A percentile compares a stretch with the other conserved stretches of the same genome.
phyloP scores from a whole-genome alignment of 2,113 vertebrate species.

The Osmerus eperlanus region DNA sequence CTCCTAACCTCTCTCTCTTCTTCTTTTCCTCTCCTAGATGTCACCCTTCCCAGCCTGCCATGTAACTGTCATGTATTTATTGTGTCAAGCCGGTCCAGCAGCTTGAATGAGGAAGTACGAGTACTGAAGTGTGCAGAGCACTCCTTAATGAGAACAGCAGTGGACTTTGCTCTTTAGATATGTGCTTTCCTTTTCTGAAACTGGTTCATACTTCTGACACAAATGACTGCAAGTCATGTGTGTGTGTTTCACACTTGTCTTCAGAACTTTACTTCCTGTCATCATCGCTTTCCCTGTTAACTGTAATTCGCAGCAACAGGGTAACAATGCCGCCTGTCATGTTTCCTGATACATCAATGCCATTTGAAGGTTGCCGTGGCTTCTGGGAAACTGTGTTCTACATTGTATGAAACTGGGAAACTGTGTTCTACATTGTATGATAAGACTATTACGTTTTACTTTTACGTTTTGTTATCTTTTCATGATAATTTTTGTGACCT shows the following conservation, averaged over 20 bases:
- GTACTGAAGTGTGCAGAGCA: background rate
- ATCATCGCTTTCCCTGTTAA: too few relatives aligned
- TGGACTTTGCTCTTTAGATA: background rate
- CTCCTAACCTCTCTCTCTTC: background rate
- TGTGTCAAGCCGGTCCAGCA: background rate
- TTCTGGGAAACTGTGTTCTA: background rate
- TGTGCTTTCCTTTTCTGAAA: too few relatives aligned
- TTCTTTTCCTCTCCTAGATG: background rate
- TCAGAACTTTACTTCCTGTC: too few relatives aligned
- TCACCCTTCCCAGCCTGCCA: background rate
- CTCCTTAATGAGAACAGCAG: background rate
- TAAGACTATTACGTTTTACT: too few relatives aligned
- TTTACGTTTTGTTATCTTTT: background rate
- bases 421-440: background rate
- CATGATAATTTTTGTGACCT: background rate
- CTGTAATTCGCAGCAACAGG: too few relatives aligned
- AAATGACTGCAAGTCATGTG: too few relatives aligned
- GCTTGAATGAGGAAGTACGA: conserved; percentile 3
- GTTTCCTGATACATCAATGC: too few relatives aligned
- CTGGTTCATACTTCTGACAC: too few relatives aligned
- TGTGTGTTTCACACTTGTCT: too few relatives aligned
- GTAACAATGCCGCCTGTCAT: too few relatives aligned
- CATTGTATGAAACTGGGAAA: background rate
- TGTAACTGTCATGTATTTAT: background rate
- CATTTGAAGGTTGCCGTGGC: too few relatives aligned